Base-by-base conservation (phyloP, 1,140 invertebrate genomes). In the Portunus trituberculatus region DNA sequence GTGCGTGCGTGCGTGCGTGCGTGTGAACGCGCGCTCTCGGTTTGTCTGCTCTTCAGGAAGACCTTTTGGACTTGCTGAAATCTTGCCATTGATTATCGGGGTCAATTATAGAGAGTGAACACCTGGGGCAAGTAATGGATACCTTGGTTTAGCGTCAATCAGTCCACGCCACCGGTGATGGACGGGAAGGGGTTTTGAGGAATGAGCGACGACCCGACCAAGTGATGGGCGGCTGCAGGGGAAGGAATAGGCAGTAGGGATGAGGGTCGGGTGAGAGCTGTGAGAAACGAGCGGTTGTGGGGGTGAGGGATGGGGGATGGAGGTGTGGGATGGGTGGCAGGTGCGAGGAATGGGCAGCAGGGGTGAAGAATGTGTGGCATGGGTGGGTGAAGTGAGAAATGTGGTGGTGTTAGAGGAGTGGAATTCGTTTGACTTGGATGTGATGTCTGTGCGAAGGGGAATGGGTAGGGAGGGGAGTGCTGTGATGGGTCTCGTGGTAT, bases 81-180 rank as follows among this genome's bases (percentile, higher is more conserved):
- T 59, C 89, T 48, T 25, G 25, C 25, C 46, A 4, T n/a, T 52
- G 45, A 52, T 91, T 91, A 91, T 59, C 89, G 12, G 28, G n/a
- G n/a, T 52, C 89, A 59, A 91, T 91, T 91, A 91, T 91, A 91
- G 89, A 59, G 45, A 91, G 28, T 91, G 45, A 6, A 29, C n/a
- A 91, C 89, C 89, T 59, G 46, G 45, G 89, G 89, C 46, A 59
- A 59, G 89, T 91, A 91, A 91, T 91, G 45, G 89, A 91, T 91
- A 91, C 89, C 89, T 91, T 91, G 89, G 89, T 91, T 91, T 59
- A 59, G 59, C 25, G 89, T 91, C 89, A 91, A 59, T 91, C 89
- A 91, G 89, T 91, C 46, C 46, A 91, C 48, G 89, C 48, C 46
- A 91, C 39, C 20, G 4, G 45, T 91, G 89, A 91, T 59, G 89